Evolutionary conservation across 2,797 vertebrate genomes (phyloP), one percentile per base, ranked within the genome.

Genomic region (Phyllotis vaccarum): DNA sequence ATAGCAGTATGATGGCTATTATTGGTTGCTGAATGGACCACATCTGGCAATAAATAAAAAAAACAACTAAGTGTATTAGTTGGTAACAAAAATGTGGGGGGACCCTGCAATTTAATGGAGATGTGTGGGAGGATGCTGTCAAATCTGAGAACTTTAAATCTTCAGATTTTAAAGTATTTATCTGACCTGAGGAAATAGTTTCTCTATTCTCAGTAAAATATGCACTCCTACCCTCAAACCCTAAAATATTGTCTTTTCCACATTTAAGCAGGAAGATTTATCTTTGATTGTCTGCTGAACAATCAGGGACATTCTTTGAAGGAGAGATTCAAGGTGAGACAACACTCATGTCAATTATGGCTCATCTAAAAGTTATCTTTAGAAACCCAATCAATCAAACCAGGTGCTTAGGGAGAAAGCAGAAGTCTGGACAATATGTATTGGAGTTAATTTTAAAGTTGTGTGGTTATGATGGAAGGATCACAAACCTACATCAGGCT

Each of bases 141-240:
- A 37, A 1, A 2, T 22, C 29, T 46, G 17, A 83, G 27, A 83
- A 49, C 43, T 66, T n/a, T 66, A 31, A 83, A 46, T 9, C 27
- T 13, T 64, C 40, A 31, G 58, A 66, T 49, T 49, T 19, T 66
- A 27, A n/a, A 49, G 31, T 6, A 2, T 34, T 66, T 66, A n/a
- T 68, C 21, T n/a, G 6, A 49, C 6, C 19, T 66, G 19, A 68
- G 31, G 6, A 68, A 24, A 19, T 52, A 5, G 12, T 52, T 6
- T n/a, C 4, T 52, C 6, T 13, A 27, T 6, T 6, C 3, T 52
- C 62, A 68, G 31, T 52, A 22, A 62, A 52, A 68, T 19, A n/a
- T 24, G 12, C 31, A n/a, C 82, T n/a, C 3, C 46, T 19, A 68
- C 21, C 4, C 1, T 31, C 22, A 49, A 22, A 34, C 0, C 0